Base-by-base conservation (phyloP, 2,888 invertebrate genomes). In the Mimumesa dahlbomi region DNA sequence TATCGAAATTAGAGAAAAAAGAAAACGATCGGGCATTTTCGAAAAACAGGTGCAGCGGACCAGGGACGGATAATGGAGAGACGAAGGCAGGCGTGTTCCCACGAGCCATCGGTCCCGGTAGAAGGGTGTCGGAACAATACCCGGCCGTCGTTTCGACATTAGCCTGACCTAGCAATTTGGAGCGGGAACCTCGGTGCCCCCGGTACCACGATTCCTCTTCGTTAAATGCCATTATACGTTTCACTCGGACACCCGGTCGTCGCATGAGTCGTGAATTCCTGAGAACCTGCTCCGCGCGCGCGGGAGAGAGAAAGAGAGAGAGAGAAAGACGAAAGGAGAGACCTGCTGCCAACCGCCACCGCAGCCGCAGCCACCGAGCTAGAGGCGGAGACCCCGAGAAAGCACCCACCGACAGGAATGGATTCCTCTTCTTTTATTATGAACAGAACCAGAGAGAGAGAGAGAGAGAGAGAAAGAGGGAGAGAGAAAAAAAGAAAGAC, bases 221-320 rank as follows among this genome's bases (percentile, higher is more conserved):
- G 84, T 83, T 85, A 85, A 88, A 86, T 85, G 81, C 85, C 87
- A 88, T 88, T 87, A 87, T 87, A 86, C 78, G 82, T 88, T 87
- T 86, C 87, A 85, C 81, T 85, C 81, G 82, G 81, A 84, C 85
- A 83, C 82, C 81, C 82, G 81, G 72, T 81, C 82, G 79, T 72
- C 83, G 86, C 84, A 85, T 87, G 86, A 88, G 84, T 86, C 81
- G 85, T 86, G 82, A 84, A 86, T 88, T 88, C 87, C 84, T 78
- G 76, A 84, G 85, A 85, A 86, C 86, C 86, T 83, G 85, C 83
- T 85, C 73, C 79, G n/a, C n/a, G n/a, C n/a, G n/a, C n/a, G n/a
- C n/a, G n/a, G n/a, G n/a, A n/a, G n/a, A n/a, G n/a, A n/a, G n/a
- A n/a, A n/a, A n/a, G n/a, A n/a, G n/a, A n/a, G n/a, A n/a, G n/a